Conservation (phyloP, 2,113 vertebrate species). For the Formicarius rufipectus region DNA sequence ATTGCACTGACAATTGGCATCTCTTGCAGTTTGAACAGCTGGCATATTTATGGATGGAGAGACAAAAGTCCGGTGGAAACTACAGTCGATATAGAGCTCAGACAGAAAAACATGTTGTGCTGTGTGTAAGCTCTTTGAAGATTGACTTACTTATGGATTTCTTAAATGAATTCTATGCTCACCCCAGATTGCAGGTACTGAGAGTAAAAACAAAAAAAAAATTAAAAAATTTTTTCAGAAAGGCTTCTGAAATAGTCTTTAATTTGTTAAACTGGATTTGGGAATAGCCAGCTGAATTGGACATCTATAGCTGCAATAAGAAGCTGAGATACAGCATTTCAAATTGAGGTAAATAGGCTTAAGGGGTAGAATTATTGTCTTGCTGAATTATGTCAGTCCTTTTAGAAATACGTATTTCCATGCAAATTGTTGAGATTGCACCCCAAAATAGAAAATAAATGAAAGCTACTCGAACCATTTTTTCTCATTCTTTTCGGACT, state of each 20-base stretch:
- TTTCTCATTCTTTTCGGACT: neutral
- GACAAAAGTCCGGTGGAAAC: conserved; percentile 96
- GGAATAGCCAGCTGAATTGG: neutral
- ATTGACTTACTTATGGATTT: conserved; percentile 98
- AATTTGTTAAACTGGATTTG: neutral
- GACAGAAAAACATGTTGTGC: conserved; percentile 92
- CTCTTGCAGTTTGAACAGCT: conserved; percentile 91
- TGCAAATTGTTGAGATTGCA: conserved; percentile 5
- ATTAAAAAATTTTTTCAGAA: neutral
- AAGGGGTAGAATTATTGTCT: neutral
- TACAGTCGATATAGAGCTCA: conserved; percentile 95
- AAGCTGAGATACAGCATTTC: conserved; percentile 30
- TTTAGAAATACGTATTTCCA: conserved; percentile 21
- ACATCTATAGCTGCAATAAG: neutral
- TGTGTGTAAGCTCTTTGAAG: conserved; percentile 94
- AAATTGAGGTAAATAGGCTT: neutral
- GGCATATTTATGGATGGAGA: conserved; percentile 98
- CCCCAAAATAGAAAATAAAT: neutral
- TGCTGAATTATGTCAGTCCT: conserved; percentile 4
- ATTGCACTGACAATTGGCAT: conserved; percentile 28
- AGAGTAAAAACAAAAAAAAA: neutral
- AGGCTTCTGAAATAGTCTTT: neutral
- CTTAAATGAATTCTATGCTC: conserved; percentile 96
- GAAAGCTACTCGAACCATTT: neutral
- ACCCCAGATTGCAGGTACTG: conserved; percentile 88